Base-by-base conservation (phyloP, 2,113 vertebrate genomes). In the Elanus axillaris region DNA sequence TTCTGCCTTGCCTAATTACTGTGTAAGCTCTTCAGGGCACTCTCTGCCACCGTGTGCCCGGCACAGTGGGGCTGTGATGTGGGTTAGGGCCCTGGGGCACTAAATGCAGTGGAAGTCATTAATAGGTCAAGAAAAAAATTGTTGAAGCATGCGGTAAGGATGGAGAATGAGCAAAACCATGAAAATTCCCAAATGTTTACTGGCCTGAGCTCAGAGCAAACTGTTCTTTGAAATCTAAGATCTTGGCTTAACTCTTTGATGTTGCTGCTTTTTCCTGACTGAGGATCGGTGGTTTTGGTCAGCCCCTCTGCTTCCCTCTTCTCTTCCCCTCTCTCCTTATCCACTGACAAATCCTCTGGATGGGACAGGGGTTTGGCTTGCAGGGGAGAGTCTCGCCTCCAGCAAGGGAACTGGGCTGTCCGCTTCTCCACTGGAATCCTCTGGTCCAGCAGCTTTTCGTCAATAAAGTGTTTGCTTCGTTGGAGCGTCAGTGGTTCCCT, bases 51-150 rank as follows among this genome's bases (percentile, higher is more conserved):
- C 15, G 2, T 45, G 29, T 92, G 83, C 68, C 83, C 7, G 7
- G 52, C 68, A 75, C 31, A 22, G 8, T 16, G 48, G 58, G 27
- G 25, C 53, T 93, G 25, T 90, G 75, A 88, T 95, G 66, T 95
- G 93, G 76, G 93, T 76, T 85, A 92, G 48, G 80, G 32, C 95
- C 66, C 69, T 71, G 72, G 77, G 80, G 95, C 66, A 55, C 36
- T 73, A 38, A 75, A n/a, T 40, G 22, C 38, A 16, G 42, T 42
- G 50, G 32, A 89, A 94, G 59, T 64, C 66, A 62, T 94, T 94
- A 96, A 91, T 82, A 91, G 91, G 89, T 78, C 80, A 92, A 85
- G 53, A 58, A 34, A 79, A 86, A 84, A 66, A 25, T 20, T 89
- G 43, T 53, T 79, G 52, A 80, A 45, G 60, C 9, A 5, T 42